phyloP scores from a whole-genome alignment of 2,888 invertebrate species.

The Morinoia aosen region DNA sequence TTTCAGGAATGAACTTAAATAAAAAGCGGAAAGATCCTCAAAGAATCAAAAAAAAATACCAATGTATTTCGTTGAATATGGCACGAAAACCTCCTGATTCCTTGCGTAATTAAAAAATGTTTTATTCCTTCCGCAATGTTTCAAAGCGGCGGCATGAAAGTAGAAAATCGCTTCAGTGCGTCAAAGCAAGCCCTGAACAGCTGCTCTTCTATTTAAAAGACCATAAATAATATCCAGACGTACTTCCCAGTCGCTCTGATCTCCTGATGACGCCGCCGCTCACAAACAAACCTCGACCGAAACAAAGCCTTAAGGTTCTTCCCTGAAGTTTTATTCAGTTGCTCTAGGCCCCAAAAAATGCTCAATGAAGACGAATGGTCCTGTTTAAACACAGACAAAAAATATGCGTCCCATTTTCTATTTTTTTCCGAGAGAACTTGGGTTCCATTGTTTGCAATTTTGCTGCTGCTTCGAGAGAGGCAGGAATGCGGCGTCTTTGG shows the following conservation, averaged over 20 bases:
- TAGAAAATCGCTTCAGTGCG: neutral
- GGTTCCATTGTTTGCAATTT: slow-evolving; percentile 48
- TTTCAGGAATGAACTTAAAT: neutral
- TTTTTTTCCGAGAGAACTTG: slow-evolving; percentile 18
- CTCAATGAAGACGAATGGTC: slow-evolving; percentile 53
- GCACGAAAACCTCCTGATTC: neutral
- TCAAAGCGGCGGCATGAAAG: neutral
- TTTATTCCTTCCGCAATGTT: neutral
- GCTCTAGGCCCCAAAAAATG: slow-evolving; percentile 16
- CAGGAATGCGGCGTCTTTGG: slow-evolving; percentile 9
- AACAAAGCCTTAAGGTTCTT: slow-evolving; percentile 46
- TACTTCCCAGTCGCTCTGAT: neutral
- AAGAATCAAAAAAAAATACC: neutral
- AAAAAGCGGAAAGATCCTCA: neutral
- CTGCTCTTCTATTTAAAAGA: neutral
- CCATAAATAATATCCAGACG: neutral
- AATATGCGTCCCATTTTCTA: slow-evolving; percentile 30
- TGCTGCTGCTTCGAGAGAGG: neutral
- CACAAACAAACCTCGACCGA: slow-evolving; percentile 37
- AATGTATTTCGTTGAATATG: neutral
- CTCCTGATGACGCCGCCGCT: neutral
- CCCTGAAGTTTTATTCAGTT: slow-evolving; percentile 33
- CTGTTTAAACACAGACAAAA: slow-evolving; percentile 48
- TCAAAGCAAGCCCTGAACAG: neutral
- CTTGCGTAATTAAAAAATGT: neutral